Percentiles rank a stretch among this genome's conserved stretches.
These are phyloP conservation scores for Trematomus loennbergii DNA, from an alignment of 2,113 vertebrate species.

Conservation along the genomic window DNA sequence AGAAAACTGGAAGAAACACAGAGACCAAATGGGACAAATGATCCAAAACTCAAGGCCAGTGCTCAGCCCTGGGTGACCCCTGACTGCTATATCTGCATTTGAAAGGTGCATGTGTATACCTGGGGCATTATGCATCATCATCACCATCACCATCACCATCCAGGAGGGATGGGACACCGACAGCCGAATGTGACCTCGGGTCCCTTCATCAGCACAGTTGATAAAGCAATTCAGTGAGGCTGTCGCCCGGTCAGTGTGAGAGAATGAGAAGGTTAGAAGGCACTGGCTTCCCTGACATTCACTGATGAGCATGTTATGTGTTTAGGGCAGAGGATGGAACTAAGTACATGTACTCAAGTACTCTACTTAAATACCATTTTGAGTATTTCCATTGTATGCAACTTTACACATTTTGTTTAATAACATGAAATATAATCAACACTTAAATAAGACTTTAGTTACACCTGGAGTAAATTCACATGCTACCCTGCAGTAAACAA, in stretches of 20 bases:
- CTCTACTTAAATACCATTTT: too few species aligned
- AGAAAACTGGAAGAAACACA: not conserved
- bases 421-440: too few species aligned
- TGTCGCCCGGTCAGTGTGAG: conserved; percentile 30
- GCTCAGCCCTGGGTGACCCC: conserved; percentile 17
- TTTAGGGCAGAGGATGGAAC: not conserved
- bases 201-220: conserved; percentile 73
- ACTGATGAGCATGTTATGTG: not conserved
- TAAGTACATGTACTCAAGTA: too few species aligned
- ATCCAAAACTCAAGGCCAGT: not conserved
- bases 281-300: conserved; percentile 47
- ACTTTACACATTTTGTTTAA: too few species aligned
- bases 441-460: too few species aligned
- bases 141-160: conserved; percentile 52
- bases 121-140: conserved; percentile 53
- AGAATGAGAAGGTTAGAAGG: conserved; percentile 51
- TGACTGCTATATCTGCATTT: not conserved
- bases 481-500: too few species aligned
- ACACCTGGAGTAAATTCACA: too few species aligned
- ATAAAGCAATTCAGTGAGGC: conserved; percentile 54
- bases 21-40: not conserved
- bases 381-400: too few species aligned
- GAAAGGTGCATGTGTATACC: conserved; percentile 2
- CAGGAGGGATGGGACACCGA: conserved; percentile 2
- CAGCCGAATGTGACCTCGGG: conserved; percentile 67